Percentiles rank a stretch among this genome's conserved stretches.
Evolutionary conservation across 2,113 vertebrate genomes (phyloP).

Genomic region (Amia ocellicauda): DNA sequence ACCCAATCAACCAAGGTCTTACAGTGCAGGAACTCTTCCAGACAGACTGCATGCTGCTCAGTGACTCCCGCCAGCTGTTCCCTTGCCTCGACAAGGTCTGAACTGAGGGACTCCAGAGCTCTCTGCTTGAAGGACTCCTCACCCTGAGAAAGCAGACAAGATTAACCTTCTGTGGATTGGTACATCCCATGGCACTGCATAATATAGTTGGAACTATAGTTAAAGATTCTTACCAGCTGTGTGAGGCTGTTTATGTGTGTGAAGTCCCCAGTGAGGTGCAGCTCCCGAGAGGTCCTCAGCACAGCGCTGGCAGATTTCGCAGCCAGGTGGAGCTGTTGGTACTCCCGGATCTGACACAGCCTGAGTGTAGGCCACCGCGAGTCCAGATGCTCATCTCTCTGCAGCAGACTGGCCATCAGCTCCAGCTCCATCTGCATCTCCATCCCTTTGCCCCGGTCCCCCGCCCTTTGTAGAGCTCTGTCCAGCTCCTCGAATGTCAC

Average conservation of each 20-base stretch:
- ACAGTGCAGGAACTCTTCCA: slow-evolving; percentile 53
- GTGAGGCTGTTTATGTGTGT: slow-evolving; percentile 40
- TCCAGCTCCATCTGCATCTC: slow-evolving; percentile 48
- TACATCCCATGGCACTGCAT: too few relatives aligned
- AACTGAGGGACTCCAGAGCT: slow-evolving; percentile 38
- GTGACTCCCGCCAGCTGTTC: slow-evolving; percentile 41
- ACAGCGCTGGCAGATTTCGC: slow-evolving; percentile 46
- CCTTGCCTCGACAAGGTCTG: slow-evolving; percentile 42
- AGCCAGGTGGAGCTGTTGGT: slow-evolving; percentile 44
- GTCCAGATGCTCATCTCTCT: neutral
- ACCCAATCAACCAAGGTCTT: slow-evolving; percentile 56
- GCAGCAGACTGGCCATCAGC: slow-evolving; percentile 41
- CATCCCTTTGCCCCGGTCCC: slow-evolving; percentile 44
- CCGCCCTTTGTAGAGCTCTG: slow-evolving; percentile 34
- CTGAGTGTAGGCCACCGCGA: slow-evolving; percentile 36
- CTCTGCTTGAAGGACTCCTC: slow-evolving; percentile 47
- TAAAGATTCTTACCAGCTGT: slow-evolving; percentile 50
- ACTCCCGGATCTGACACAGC: slow-evolving; percentile 49
- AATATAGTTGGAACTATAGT: too few relatives aligned
- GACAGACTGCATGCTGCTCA: slow-evolving; percentile 43
- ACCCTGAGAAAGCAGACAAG: slow-evolving; percentile 35
- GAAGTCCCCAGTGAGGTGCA: slow-evolving; percentile 55
- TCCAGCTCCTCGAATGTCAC: slow-evolving; percentile 52
- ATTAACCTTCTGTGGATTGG: too few relatives aligned
- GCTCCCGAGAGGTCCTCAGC: slow-evolving; percentile 39